phyloP scores from a whole-genome alignment of 92 coral and sea anemone genomes.

The Parazoanthus atlanticus region DNA sequence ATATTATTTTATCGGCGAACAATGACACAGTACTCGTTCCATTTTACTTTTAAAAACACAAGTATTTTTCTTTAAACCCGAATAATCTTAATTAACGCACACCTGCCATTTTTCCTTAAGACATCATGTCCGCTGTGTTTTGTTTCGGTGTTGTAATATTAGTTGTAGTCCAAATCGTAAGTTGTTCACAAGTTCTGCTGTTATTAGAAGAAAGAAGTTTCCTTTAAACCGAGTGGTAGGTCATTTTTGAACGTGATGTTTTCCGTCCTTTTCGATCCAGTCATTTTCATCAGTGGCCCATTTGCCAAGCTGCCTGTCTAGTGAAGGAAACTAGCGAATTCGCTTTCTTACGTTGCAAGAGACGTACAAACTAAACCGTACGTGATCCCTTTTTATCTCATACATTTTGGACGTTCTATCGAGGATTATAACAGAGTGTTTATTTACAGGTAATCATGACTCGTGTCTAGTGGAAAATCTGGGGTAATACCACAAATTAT shows the following conservation, averaged over 20 bases:
- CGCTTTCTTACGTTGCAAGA: background rate
- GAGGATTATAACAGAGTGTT: background rate
- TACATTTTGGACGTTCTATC: background rate
- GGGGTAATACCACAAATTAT: too few species aligned
- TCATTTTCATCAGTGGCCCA: background rate
- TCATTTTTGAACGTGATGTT: background rate
- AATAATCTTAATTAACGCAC: background rate
- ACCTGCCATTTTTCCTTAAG: background rate
- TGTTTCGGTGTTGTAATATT: too few species aligned
- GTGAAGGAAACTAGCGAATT: background rate
- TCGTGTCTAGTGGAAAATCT: background rate
- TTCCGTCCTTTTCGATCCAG: background rate
- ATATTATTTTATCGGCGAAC: too few species aligned
- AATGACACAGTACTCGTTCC: background rate
- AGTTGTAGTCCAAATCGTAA: background rate
- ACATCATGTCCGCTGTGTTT: background rate
- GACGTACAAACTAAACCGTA: background rate
- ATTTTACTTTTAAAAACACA: too few species aligned
- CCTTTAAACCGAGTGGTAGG: background rate
- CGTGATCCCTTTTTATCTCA: background rate
- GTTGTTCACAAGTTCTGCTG: background rate
- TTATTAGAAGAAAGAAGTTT: background rate
- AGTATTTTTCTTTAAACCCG: too few species aligned
- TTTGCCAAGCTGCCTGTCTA: background rate
- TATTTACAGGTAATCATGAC: too few species aligned